These are phyloP conservation scores for Drosophila rubida DNA, from an alignment of 2,888 invertebrate species.

Conservation along the genomic window DNA sequence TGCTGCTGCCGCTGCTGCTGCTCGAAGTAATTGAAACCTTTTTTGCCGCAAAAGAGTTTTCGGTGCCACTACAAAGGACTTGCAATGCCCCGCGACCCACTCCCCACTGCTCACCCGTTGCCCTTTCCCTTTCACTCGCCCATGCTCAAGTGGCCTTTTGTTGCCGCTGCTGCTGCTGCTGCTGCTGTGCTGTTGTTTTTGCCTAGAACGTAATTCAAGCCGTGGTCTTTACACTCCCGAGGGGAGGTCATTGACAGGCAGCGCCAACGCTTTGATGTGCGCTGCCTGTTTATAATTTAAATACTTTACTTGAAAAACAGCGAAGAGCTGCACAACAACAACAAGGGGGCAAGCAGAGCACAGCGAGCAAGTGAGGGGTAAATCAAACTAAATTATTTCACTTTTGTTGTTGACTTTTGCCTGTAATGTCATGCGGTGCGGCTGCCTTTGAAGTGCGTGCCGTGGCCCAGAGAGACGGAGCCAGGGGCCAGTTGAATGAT, in stretches of 20 bases:
- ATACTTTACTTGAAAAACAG: conserved; percentile 58
- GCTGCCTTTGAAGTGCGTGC: conserved; percentile 56
- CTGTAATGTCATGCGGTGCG: conserved; percentile 56
- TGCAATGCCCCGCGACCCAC: conserved; percentile 17
- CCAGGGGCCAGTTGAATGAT: conserved; percentile 34
- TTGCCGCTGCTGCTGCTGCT: conserved; percentile 18
- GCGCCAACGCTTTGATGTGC: conserved; percentile 71
- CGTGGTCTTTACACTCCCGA: conserved; percentile 15
- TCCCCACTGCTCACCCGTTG: background rate
- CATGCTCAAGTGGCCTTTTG: conserved; percentile 42
- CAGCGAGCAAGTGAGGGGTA: conserved; percentile 21
- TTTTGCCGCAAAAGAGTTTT: conserved; percentile 54
- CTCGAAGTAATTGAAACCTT: conserved; percentile 70
- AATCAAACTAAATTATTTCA: conserved; percentile 63
- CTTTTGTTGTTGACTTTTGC: conserved; percentile 46
- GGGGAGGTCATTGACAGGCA: conserved; percentile 66
- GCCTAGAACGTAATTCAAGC: conserved; percentile 72
- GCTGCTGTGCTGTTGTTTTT: conserved; percentile 6
- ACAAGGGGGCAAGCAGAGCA: background rate
- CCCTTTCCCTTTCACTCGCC: conserved; percentile 1
- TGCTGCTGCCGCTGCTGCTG: conserved; percentile 11
- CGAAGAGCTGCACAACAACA: conserved; percentile 36
- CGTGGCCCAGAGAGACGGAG: conserved; percentile 3
- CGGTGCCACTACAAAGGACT: conserved; percentile 72
- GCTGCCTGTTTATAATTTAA: conserved; percentile 73